Percentiles rank a stretch among this genome's conserved stretches.
Conservation (phyloP, 2,797 vertebrate species). For the Acanthopagrus latus region DNA sequence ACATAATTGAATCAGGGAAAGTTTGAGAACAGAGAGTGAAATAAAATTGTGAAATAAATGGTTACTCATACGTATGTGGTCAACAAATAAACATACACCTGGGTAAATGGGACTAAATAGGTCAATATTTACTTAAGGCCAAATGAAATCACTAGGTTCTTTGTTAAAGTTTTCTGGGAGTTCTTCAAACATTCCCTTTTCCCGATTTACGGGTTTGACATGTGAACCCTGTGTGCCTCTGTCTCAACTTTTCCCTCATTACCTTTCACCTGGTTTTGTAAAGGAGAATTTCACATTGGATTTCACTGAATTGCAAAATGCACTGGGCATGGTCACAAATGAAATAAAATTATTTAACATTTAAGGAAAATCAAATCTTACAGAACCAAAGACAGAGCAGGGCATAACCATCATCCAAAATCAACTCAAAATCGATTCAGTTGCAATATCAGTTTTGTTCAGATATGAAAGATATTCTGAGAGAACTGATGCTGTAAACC, state of each 20-base stretch:
- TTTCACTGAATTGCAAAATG: not conserved
- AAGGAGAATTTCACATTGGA: not conserved
- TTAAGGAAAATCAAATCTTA: not conserved
- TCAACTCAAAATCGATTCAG: too few relatives aligned
- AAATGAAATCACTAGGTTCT: not conserved
- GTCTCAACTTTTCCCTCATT: slow-evolving; percentile 53
- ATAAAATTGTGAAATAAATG: too few relatives aligned
- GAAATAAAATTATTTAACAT: not conserved
- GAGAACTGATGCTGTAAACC: too few relatives aligned
- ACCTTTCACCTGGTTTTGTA: slow-evolving; percentile 59
- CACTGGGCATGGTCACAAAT: not conserved
- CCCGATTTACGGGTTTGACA: too few relatives aligned
- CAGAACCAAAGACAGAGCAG: too few relatives aligned
- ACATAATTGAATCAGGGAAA: not conserved
- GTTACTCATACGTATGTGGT: too few relatives aligned
- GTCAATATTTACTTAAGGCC: slow-evolving; percentile 47
- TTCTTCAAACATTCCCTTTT: slow-evolving; percentile 51
- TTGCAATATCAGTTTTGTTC: too few relatives aligned
- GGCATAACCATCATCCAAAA: too few relatives aligned
- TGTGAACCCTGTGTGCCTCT: slow-evolving; percentile 32
- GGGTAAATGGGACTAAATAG: slow-evolving; percentile 5
- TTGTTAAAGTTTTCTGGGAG: slow-evolving; percentile 5
- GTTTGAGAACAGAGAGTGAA: not conserved
- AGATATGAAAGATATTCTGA: too few relatives aligned
- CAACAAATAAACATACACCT: slow-evolving; percentile 14